Percentiles rank a stretch among this genome's conserved stretches.
These are phyloP conservation scores for Drosophila sp. DNA, from an alignment of 1,140 invertebrate species.

Conservation along the genomic window DNA sequence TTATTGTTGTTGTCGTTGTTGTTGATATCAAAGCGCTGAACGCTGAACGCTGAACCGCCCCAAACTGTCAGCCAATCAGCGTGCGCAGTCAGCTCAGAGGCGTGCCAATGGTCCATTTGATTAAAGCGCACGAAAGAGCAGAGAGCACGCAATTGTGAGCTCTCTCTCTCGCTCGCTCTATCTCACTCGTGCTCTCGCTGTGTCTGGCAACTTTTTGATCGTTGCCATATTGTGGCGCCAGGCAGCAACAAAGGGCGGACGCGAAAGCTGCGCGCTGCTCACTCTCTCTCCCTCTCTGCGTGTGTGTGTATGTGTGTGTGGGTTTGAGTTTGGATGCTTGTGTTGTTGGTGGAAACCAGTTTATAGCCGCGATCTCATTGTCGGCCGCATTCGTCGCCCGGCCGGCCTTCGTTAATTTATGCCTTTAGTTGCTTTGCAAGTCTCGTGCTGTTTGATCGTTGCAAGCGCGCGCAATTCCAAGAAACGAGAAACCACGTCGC, in stretches of 20 bases:
- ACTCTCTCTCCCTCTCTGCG: conserved; percentile 22
- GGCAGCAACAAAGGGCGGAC: conserved; percentile 61
- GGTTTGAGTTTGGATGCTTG: conserved; percentile 1
- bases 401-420: conserved; percentile 83
- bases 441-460: conserved; percentile 83
- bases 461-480: conserved; percentile 76
- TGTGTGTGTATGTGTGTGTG: conserved; percentile 25
- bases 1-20: conserved; percentile 9
- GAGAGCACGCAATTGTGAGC: not conserved
- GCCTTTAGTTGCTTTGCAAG: conserved; percentile 83
- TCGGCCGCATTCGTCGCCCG: conserved; percentile 64
- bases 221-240: conserved; percentile 77
- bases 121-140: conserved; percentile 53
- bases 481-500: conserved; percentile 42
- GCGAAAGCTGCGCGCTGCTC: conserved; percentile 72
- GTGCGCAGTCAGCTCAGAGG: conserved; percentile 40
- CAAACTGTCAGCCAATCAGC: conserved; percentile 61
- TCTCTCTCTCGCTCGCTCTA: conserved; percentile 35
- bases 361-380: conserved; percentile 75
- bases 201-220: conserved; percentile 61
- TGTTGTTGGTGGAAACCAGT: conserved; percentile 65
- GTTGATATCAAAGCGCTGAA: conserved; percentile 64
- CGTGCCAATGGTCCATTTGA: conserved; percentile 57
- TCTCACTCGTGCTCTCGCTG: conserved; percentile 20
- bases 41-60: conserved; percentile 69